Conservation (phyloP, 2,113 vertebrate species). For the Athene cunicularia region DNA sequence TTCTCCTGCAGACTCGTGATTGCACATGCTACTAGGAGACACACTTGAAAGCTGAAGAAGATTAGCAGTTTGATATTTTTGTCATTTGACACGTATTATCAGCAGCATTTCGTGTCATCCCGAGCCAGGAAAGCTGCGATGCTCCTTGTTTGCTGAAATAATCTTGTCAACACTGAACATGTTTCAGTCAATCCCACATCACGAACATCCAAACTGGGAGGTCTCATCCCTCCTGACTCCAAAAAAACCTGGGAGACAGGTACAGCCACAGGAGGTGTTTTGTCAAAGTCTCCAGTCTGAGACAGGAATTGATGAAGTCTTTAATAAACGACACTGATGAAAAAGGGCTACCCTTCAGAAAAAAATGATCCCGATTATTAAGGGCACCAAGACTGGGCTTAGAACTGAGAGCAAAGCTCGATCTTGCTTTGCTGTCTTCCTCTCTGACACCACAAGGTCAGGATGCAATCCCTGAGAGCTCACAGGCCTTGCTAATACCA, state of each 20-base stretch:
- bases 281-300: neutral
- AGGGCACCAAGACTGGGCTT: neutral
- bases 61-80: neutral
- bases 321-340: neutral
- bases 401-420: neutral
- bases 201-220: fast-evolving
- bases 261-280: neutral
- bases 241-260: neutral
- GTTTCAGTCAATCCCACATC: neutral
- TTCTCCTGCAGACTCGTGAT: neutral
- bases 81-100: neutral
- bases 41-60: neutral
- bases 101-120: neutral
- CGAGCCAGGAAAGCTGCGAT: neutral
- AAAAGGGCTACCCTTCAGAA: neutral
- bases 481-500: too few species aligned
- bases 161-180: neutral
- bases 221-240: neutral
- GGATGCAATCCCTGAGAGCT: neutral
- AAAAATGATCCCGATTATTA: neutral
- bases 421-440: neutral
- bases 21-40: neutral
- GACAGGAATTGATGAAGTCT: neutral
- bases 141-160: neutral
- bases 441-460: too few species aligned